These are phyloP conservation scores for Rhyacophila evoluta DNA, from an alignment of 2,888 invertebrate genomes.

Conservation along the genomic window DNA sequence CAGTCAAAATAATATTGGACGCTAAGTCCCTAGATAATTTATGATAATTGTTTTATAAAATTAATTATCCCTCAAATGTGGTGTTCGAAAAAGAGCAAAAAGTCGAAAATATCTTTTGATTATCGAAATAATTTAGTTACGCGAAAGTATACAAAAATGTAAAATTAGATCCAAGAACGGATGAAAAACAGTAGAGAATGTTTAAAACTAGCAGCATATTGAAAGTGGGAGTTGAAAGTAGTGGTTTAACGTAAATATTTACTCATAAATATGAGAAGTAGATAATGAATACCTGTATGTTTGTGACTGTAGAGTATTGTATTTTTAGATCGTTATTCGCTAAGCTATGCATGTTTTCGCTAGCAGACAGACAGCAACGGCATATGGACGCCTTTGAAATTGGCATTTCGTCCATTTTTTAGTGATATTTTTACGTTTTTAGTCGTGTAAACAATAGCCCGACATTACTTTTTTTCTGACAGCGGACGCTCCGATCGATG, in stretches of 20 bases:
- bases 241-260: background rate
- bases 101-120: background rate
- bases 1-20: too few relatives aligned
- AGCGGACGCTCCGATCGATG: background rate
- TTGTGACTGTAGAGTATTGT: background rate
- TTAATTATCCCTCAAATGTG: background rate
- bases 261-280: background rate
- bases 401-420: background rate
- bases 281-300: background rate
- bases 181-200: background rate
- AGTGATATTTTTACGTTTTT: background rate
- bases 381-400: background rate
- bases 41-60: too few relatives aligned
- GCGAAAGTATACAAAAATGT: background rate
- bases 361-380: background rate
- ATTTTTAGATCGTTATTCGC: conserved; percentile 13
- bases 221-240: too few relatives aligned
- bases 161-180: background rate
- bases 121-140: background rate
- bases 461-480: background rate
- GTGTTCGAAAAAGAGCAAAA: background rate
- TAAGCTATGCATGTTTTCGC: background rate
- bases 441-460: conserved; percentile 16
- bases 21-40: too few relatives aligned
- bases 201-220: too few relatives aligned